Base-by-base conservation (phyloP, 2,888 invertebrate species). In the Cataglyphis livida region DNA sequence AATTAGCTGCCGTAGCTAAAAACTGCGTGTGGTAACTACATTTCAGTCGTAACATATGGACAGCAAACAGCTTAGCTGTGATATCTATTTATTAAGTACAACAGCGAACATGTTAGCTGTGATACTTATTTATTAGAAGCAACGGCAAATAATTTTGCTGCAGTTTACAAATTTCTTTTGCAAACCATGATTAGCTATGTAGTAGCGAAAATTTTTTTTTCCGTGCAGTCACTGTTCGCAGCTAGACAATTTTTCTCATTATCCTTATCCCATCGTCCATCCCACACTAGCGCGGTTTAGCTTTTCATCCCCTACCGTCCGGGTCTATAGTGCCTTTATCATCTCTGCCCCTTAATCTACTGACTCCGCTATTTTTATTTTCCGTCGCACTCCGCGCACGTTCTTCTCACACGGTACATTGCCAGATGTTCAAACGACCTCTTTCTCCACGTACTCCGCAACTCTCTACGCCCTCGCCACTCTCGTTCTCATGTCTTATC, bases 371-470 rank as follows among this genome's bases (percentile, higher is more conserved):
- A 79, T 79, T 70, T 79, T 79, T 79, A 79, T 79, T 79, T 79
- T 79, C 48, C 35, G 18, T 70, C 59, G 5, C 41, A 35, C 38
- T 38, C 38, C 5, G 15, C 41, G 41, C 78, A 68, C 57, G 70
- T 68, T 59, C 68, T 68, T 32, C 59, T 78, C 78, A 61, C 44
- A 61, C 21, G 44, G 25, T 59, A 59, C 35, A 44, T 59, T 79
- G 59, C 70, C 78, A 79, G 78, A 79, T 70, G 78, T 79, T 79
- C 70, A 59, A 59, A 70, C 78, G 59, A 79, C 44, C 70, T 59
- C 59, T 44, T 78, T 78, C 78, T 68, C 78, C 21, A 48, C 21
- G 35, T 35, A 68, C 59, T 28, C 25, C 32, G 32, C 59, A 21
- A 18, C 32, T 44, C 21, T n/a, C 35, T 44, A 70, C 59, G 59